These are phyloP conservation scores for Enteromius paludinosus DNA, from an alignment of 2,797 vertebrate genomes.

Conservation along the genomic window DNA sequence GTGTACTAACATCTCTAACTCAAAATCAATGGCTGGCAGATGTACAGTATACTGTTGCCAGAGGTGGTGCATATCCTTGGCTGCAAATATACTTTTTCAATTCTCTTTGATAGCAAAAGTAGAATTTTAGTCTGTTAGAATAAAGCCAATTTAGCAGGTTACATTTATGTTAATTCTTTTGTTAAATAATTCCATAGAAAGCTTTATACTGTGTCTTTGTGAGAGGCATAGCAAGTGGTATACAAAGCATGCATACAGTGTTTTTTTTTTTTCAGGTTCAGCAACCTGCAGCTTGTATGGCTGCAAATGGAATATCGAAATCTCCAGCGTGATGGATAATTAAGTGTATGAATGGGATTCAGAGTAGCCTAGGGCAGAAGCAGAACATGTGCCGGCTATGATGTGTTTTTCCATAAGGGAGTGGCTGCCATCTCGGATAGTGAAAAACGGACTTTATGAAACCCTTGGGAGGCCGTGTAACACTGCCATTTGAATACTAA, in stretches of 20 bases:
- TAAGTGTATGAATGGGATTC: conserved; percentile 60
- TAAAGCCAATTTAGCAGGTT: conserved; percentile 9
- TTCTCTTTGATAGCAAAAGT: conserved; percentile 3
- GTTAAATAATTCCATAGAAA: conserved; percentile 25
- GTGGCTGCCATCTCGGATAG: conserved; percentile 63
- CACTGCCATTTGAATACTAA: conserved; percentile 62
- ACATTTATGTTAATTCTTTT: background rate
- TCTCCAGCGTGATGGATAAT: conserved; percentile 51
- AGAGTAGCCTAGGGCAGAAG: conserved; percentile 58
- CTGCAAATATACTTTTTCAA: background rate
- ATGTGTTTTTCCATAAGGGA: conserved; percentile 57
- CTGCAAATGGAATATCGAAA: conserved; percentile 32
- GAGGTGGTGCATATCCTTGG: conserved; percentile 22
- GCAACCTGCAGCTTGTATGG: conserved; percentile 31
- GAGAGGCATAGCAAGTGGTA: conserved; percentile 9
- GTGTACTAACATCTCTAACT: conserved; percentile 36
- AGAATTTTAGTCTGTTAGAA: background rate
- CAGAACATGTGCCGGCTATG: conserved; percentile 61
- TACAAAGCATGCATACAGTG: background rate
- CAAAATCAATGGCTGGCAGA: conserved; percentile 45
- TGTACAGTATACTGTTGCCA: conserved; percentile 17
- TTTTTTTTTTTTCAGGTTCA: conserved; percentile 38
- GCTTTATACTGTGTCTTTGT: conserved; percentile 8
- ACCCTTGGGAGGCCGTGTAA: conserved; percentile 60
- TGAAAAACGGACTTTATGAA: conserved; percentile 52